These are phyloP conservation scores for Equus przewalskii DNA, from an alignment of 2,113 vertebrate genomes.

Conservation along the genomic window DNA sequence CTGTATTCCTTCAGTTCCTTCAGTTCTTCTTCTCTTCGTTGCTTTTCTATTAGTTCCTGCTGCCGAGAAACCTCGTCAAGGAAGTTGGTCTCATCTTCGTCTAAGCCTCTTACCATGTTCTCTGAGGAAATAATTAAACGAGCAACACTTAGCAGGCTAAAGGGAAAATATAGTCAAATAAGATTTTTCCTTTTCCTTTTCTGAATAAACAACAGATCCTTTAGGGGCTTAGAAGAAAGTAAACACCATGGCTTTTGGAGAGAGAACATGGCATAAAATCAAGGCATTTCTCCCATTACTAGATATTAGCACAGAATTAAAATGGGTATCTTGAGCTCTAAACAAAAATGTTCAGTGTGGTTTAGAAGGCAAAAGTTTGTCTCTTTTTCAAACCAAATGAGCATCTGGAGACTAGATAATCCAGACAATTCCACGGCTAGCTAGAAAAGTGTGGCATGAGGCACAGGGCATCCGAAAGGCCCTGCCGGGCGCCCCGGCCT, in stretches of 20 bases:
- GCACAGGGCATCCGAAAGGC: neutral
- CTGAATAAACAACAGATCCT: constrained; percentile 57
- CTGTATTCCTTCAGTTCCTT: constrained; percentile 96
- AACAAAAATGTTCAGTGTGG: constrained; percentile 58
- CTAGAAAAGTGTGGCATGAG: neutral
- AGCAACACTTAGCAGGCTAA: constrained; percentile 51
- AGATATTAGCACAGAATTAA: constrained; percentile 64
- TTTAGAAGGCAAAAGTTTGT: constrained; percentile 18
- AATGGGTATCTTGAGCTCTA: constrained; percentile 63
- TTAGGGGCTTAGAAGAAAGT: constrained; percentile 59
- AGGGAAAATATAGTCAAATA: constrained; percentile 36
- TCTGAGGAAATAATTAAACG: constrained; percentile 88
- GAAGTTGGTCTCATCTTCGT: constrained; percentile 97
- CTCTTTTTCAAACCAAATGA: constrained; percentile 54
- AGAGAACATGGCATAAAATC: constrained; percentile 62
- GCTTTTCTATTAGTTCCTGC: constrained; percentile 96
- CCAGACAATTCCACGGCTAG: constrained; percentile 43
- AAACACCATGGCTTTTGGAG: constrained; percentile 42
- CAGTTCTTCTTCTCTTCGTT: constrained; percentile 96
- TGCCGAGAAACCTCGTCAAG: constrained; percentile 98
- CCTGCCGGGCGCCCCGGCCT: neutral
- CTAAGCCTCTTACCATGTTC: constrained; percentile 99
- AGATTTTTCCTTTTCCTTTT: constrained; percentile 45
- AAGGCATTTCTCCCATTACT: constrained; percentile 55
- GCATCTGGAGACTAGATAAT: constrained; percentile 37